Conservation (phyloP, 2,113 vertebrate genomes). For the Cichladusa arquata region DNA sequence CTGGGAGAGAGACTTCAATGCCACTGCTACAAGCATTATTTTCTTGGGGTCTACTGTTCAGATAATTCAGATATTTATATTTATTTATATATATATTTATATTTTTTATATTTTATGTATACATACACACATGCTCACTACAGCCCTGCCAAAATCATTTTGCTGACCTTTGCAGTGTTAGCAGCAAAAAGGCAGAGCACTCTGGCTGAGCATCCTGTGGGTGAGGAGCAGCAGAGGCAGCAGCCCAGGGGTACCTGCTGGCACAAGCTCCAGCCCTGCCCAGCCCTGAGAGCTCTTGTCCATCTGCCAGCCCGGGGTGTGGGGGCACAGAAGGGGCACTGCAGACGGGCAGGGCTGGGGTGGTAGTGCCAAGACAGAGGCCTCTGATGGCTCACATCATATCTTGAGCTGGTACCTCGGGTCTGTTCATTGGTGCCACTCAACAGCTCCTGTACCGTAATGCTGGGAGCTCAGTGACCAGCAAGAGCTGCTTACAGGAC, state of each 20-base stretch:
- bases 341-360: background rate
- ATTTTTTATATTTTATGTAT: too few species aligned
- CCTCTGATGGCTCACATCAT: background rate
- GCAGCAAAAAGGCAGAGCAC: background rate
- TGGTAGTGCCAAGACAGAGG: background rate
- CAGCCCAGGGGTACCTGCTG: background rate
- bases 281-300: background rate
- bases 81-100: too few species aligned
- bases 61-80: background rate
- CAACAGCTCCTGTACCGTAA: background rate
- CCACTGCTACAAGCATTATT: background rate
- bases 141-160: background rate
- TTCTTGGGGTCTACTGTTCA: background rate
- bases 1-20: background rate
- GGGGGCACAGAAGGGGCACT: background rate
- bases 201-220: background rate
- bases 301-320: background rate
- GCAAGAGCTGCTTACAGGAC: background rate
- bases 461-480: background rate
- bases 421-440: background rate
- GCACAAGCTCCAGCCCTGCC: background rate
- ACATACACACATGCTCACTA: background rate
- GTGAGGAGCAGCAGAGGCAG: background rate
- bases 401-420: background rate
- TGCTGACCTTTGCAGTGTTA: background rate